Conservation (phyloP, 2,797 vertebrate genomes). For the Argyrosomus regius region DNA sequence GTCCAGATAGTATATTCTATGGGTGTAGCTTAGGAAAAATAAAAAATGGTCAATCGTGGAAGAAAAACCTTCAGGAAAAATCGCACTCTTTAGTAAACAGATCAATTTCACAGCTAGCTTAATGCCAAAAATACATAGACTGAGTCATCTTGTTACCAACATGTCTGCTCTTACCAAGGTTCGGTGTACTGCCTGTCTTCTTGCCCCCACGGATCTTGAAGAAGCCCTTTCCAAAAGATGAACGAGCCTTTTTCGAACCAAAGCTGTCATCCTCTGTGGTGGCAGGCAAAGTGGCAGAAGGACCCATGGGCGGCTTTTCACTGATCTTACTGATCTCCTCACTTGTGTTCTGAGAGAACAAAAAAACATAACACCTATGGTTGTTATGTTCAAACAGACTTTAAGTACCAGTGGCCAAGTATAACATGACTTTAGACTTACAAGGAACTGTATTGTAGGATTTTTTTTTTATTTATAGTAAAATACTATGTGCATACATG, state of each 20-base stretch:
- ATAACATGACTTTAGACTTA: not conserved
- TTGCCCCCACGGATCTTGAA: conserved; percentile 96
- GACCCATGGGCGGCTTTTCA: conserved; percentile 87
- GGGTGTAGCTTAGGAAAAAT: conserved; percentile 70
- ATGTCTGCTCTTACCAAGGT: conserved; percentile 89
- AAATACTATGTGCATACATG: not conserved
- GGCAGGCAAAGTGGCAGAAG: conserved; percentile 74
- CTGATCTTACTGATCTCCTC: conserved; percentile 80
- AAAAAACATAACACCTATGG: not conserved
- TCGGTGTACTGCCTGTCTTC: conserved; percentile 92
- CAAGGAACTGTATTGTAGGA: no score
- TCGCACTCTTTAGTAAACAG: conserved; percentile 30
- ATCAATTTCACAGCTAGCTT: not conserved
- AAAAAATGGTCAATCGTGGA: conserved; percentile 31
- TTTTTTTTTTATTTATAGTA: no score
- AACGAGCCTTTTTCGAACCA: conserved; percentile 92
- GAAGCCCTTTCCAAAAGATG: conserved; percentile 97
- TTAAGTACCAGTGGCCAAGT: not conserved
- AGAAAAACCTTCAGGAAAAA: conserved; percentile 35
- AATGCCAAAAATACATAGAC: not conserved
- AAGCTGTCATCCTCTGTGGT: conserved; percentile 88
- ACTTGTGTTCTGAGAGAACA: conserved; percentile 79
- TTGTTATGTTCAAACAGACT: not conserved
- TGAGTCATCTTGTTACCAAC: not conserved
- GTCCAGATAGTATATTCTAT: conserved; percentile 52